Conservation (phyloP, 1,140 invertebrate species). For the Lordiphosa collinella region DNA sequence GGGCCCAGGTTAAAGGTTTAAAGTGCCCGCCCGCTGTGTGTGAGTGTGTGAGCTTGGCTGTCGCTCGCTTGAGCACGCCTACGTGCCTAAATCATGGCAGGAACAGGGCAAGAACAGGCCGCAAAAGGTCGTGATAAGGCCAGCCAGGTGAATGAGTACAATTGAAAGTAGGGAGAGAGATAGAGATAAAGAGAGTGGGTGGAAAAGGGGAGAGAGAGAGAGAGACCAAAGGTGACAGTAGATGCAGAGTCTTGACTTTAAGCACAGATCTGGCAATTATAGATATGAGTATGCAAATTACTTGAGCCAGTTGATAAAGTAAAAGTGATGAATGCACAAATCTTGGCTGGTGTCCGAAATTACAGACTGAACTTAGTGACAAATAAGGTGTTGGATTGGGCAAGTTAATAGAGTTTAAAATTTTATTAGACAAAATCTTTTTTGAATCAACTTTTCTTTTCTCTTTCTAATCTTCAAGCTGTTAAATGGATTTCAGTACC, state of each 20-base stretch:
- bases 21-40: slow-evolving; percentile 26
- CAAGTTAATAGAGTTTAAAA: too few species aligned
- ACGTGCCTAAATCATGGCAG: slow-evolving; percentile 42
- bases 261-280: slow-evolving; percentile 48
- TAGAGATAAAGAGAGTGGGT: not conserved
- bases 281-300: slow-evolving; percentile 42
- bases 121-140: slow-evolving; percentile 52
- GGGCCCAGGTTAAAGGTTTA: slow-evolving; percentile 45
- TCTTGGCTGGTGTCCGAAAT: too few species aligned
- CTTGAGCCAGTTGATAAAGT: not conserved
- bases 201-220: not conserved
- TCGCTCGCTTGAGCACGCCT: slow-evolving; percentile 46
- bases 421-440: too few species aligned
- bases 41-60: slow-evolving; percentile 4
- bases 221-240: not conserved
- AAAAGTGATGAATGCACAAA: too few species aligned
- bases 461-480: too few species aligned
- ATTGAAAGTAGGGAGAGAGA: slow-evolving; percentile 25
- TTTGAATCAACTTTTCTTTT: too few species aligned
- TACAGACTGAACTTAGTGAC: too few species aligned
- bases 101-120: slow-evolving; percentile 19
- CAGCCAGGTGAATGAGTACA: slow-evolving; percentile 34
- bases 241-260: slow-evolving; percentile 28
- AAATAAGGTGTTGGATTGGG: too few species aligned
- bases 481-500: too few species aligned